Conservation (phyloP, 1,140 invertebrate genomes). For the Phocides pigmalion region DNA sequence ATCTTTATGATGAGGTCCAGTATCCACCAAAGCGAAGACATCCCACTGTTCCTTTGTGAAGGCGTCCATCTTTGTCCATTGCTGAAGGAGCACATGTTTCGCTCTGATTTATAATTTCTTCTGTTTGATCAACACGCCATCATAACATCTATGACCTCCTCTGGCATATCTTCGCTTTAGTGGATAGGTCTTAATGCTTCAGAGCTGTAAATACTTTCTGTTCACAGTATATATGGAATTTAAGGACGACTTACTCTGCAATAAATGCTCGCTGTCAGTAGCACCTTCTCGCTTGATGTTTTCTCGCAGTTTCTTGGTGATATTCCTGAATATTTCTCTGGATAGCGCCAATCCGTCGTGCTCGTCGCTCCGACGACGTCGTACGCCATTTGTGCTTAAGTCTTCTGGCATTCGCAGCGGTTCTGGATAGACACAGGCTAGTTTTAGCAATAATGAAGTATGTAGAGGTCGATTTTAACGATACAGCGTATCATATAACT, state of each 20-base stretch:
- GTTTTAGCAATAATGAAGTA: not conserved
- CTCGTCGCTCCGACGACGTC: slow-evolving; percentile 67
- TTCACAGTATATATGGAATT: not conserved
- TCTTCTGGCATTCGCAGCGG: slow-evolving; percentile 67
- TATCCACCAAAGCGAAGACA: too few species aligned
- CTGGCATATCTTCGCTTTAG: too few species aligned
- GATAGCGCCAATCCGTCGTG: slow-evolving; percentile 79
- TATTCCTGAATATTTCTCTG: slow-evolving; percentile 82
- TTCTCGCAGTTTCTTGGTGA: slow-evolving; percentile 80
- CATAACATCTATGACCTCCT: too few species aligned
- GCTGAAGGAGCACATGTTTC: too few species aligned
- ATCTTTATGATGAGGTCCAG: too few species aligned
- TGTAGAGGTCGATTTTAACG: not conserved
- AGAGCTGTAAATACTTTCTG: not conserved
- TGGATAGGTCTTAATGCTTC: not conserved
- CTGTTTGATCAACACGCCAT: too few species aligned
- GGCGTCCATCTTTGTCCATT: too few species aligned
- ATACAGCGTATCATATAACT: not conserved
- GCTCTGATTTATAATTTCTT: too few species aligned
- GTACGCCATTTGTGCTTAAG: slow-evolving; percentile 53
- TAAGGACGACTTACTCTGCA: slow-evolving; percentile 70
- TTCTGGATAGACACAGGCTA: slow-evolving; percentile 49
- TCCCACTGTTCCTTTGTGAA: too few species aligned
- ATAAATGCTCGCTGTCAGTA: slow-evolving; percentile 75
- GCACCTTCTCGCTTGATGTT: slow-evolving; percentile 75